These are phyloP conservation scores for Geophilus truncorum DNA, from an alignment of 2,888 invertebrate species.

Conservation along the genomic window DNA sequence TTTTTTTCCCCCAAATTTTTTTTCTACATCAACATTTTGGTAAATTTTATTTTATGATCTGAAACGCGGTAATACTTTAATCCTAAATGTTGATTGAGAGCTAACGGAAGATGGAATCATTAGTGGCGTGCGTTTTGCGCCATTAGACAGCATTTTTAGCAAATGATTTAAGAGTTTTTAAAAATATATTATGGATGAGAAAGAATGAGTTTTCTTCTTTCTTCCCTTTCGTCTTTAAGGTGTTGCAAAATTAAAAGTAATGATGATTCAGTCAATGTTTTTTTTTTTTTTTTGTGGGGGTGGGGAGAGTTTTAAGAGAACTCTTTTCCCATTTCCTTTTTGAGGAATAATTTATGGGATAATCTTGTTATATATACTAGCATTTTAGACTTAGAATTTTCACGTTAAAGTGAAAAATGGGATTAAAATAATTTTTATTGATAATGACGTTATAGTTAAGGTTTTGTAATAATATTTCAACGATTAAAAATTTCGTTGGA, in stretches of 20 bases:
- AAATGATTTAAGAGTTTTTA: conserved; percentile 8
- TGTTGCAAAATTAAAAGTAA: not conserved
- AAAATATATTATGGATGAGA: not conserved
- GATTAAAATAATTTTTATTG: too few relatives aligned
- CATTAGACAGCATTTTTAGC: conserved; percentile 7
- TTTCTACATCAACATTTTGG: not conserved
- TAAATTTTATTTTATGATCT: conserved; percentile 15
- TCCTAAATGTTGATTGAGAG: conserved; percentile 27
- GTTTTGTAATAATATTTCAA: too few relatives aligned
- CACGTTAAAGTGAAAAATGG: not conserved
- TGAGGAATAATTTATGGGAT: not conserved
- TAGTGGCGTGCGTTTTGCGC: not conserved
- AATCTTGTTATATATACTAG: not conserved
- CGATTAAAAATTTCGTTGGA: too few relatives aligned
- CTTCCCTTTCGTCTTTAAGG: not conserved
- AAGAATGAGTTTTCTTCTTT: not conserved
- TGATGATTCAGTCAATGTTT: not conserved
- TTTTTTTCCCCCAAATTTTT: not conserved
- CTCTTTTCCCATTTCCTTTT: too few relatives aligned
- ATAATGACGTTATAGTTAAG: too few relatives aligned
- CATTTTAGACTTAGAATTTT: not conserved
- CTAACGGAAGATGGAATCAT: not conserved
- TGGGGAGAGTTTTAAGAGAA: not conserved
- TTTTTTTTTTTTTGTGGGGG: too few relatives aligned
- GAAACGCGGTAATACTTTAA: not conserved